phyloP scores from a whole-genome alignment of 2,113 vertebrate species.

The Dryoscopus gambensis region DNA sequence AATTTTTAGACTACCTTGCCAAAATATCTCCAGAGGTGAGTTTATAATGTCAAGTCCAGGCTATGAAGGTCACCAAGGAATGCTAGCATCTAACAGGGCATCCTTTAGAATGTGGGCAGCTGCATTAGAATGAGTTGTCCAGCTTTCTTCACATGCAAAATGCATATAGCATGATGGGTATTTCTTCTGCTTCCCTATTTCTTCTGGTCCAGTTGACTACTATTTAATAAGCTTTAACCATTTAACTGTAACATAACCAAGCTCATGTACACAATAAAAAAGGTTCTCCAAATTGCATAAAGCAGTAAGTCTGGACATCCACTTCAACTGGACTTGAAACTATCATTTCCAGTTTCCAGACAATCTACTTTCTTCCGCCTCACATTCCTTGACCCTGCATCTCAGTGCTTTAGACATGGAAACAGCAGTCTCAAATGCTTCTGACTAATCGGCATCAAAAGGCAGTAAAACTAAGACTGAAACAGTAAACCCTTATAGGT shows the following conservation, averaged over 20 bases:
- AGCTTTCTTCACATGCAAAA: neutral
- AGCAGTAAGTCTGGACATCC: neutral
- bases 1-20: neutral
- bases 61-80: neutral
- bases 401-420: neutral
- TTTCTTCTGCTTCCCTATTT: neutral
- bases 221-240: neutral
- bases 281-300: neutral
- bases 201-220: neutral
- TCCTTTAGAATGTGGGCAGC: neutral
- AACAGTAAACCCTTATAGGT: neutral
- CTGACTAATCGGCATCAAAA: neutral
- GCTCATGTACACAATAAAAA: neutral
- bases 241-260: neutral
- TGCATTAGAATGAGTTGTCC: neutral
- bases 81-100: neutral
- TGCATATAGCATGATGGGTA: rapidly evolving
- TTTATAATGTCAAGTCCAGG: neutral
- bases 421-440: neutral
- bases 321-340: neutral
- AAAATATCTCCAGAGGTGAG: neutral
- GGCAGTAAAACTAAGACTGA: neutral
- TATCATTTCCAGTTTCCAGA: neutral
- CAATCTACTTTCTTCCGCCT: neutral
- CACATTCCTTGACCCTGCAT: neutral